Evolutionary conservation across 2,113 vertebrate genomes (phyloP).

Genomic region (Nyctibius bracteatus): DNA sequence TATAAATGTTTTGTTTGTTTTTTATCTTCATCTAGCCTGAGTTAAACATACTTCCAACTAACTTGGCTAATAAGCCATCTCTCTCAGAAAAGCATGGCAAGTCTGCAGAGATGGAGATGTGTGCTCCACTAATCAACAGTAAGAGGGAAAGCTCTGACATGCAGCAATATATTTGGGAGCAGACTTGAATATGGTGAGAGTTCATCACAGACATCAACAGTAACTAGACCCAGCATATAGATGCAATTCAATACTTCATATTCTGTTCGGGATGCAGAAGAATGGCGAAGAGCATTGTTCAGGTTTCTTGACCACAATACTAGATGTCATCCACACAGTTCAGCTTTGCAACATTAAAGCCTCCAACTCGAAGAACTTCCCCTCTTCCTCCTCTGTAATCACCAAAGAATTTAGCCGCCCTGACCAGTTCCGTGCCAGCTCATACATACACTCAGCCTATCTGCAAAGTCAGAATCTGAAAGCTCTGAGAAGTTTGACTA

Average conservation of each 20-base stretch:
- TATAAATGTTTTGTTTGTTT: background rate
- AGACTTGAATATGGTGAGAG: background rate
- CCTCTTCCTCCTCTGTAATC: background rate
- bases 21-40: background rate
- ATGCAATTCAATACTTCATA: background rate
- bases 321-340: background rate
- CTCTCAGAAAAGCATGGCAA: background rate
- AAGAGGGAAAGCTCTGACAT: background rate
- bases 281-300: background rate
- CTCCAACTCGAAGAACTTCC: background rate
- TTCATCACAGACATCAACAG: background rate
- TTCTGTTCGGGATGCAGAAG: background rate
- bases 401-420: background rate
- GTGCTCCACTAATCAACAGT: background rate
- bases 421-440: background rate
- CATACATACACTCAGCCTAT: background rate
- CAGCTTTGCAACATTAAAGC: background rate
- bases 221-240: background rate
- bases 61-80: background rate
- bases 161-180: background rate
- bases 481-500: background rate
- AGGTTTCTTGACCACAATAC: background rate
- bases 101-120: background rate
- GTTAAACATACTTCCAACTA: background rate
- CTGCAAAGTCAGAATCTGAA: background rate